Evolutionary conservation across 2,797 vertebrate genomes (phyloP).

Genomic region (Zenarchopterus dispar): DNA sequence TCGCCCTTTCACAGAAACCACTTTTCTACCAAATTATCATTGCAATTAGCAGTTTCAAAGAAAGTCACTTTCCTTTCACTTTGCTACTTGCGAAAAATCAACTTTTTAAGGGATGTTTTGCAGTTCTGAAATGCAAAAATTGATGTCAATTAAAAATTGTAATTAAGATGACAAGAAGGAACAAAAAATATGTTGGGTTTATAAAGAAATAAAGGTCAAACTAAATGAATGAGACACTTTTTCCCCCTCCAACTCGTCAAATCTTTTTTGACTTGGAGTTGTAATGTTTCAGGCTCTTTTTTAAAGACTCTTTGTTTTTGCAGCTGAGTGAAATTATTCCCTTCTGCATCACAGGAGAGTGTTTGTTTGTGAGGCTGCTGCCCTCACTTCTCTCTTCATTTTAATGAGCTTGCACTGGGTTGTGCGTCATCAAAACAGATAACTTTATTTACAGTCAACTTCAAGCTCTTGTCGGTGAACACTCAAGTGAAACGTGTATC

Average conservation of each 20-base stretch:
- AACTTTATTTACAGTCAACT: constrained; percentile 72
- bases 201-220: too few relatives aligned
- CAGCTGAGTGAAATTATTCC: not conserved
- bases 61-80: too few relatives aligned
- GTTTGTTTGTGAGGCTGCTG: constrained; percentile 54
- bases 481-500: constrained; percentile 43
- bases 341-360: constrained; percentile 40
- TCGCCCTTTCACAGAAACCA: too few relatives aligned
- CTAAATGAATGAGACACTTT: too few relatives aligned
- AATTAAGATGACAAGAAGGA: not conserved
- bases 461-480: constrained; percentile 35
- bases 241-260: too few relatives aligned
- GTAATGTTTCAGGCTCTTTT: constrained; percentile 5
- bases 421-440: constrained; percentile 74
- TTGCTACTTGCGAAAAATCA: too few relatives aligned
- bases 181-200: constrained; percentile 1
- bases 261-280: too few relatives aligned
- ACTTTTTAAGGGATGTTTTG: too few relatives aligned
- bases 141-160: too few relatives aligned
- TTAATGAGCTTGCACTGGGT: constrained; percentile 51
- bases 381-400: constrained; percentile 58
- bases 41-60: too few relatives aligned
- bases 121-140: too few relatives aligned
- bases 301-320: not conserved
- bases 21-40: too few relatives aligned